Evolutionary conservation across 2,888 invertebrate genomes (phyloP), one percentile per base, ranked within the genome.

Genomic region (Molanna angustata): DNA sequence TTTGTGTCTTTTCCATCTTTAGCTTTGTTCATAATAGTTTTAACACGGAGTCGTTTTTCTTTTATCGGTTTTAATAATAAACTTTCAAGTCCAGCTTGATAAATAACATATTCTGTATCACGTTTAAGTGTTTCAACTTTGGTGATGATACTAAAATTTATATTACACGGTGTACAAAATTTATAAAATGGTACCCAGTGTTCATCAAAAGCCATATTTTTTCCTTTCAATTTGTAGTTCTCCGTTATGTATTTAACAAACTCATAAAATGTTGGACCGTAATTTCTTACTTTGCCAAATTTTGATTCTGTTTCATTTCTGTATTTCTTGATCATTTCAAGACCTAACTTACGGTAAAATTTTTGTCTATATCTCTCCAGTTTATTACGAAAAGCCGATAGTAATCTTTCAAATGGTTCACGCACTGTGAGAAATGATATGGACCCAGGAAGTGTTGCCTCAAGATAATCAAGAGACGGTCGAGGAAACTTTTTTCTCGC

Each of bases 381-480:
- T 71, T 87, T 87, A 65, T 87, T 85, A 40, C 86, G 76, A 65
- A 85, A 87, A 11, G 85, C 87, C 43, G 86, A 86, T 41, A 87
- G 72, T 27, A 87, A 70, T 54, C 87, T 74, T 61, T 86, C 86
- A 62, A 87, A 85, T 1, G 87, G 87, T 67, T 87, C 86, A 35
- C 87, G 78, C 2, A 86, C 86, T 19, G 85, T 81, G 43, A 87
- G 67, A 60, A 87, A 80, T 42, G 86, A 83, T 56, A 85, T 67
- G 3, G 85, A 83, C 17, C 79, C 80, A 2, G 80, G 78, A 31
- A 82, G 70, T 54, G 65, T 71, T 7, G 82, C 74, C 54, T 85
- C 83, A 39, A 86, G 68, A 65, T 85, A 84, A 39, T 80, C 76
- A 42, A 80, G 72, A 43, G 80, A 80, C 6, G 86, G 85, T 13